Conservation (phyloP, 2,113 vertebrate species). For the Bettongia penicillata region DNA sequence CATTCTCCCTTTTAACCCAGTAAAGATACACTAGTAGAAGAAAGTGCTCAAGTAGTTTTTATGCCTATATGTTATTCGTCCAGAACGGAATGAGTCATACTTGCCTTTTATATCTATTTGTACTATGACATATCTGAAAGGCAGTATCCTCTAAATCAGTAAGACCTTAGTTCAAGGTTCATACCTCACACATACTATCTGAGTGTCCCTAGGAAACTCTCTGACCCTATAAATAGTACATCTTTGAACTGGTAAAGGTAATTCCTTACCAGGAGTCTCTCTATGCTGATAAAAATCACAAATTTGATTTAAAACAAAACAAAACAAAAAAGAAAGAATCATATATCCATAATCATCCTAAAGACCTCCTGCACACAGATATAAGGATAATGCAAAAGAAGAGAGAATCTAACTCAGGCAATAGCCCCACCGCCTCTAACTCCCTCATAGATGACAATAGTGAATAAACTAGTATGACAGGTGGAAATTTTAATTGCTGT, state of each 20-base stretch:
- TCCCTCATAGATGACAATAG: neutral
- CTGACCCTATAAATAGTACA: neutral
- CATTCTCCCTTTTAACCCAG: too few species aligned
- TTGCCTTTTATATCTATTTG: neutral
- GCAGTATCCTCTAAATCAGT: neutral
- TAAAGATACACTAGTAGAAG: neutral
- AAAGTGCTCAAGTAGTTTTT: neutral
- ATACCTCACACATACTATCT: neutral
- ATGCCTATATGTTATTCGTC: neutral
- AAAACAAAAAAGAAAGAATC: neutral
- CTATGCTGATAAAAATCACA: neutral
- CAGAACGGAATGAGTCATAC: neutral
- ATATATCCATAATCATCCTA: neutral
- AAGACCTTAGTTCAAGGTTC: neutral
- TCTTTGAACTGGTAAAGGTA: neutral
- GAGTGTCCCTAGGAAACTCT: neutral
- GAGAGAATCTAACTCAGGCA: neutral
- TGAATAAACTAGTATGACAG: neutral
- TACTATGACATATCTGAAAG: neutral
- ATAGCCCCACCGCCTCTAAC: neutral
- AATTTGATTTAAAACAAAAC: neutral
- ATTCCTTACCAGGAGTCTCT: neutral
- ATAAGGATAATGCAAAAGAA: neutral
- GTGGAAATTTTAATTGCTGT: neutral
- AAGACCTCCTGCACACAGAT: neutral